Percentiles rank a stretch among this genome's conserved stretches.
phyloP scores from a whole-genome alignment of 1,140 invertebrate genomes.

The Hyles euphorbiae region DNA sequence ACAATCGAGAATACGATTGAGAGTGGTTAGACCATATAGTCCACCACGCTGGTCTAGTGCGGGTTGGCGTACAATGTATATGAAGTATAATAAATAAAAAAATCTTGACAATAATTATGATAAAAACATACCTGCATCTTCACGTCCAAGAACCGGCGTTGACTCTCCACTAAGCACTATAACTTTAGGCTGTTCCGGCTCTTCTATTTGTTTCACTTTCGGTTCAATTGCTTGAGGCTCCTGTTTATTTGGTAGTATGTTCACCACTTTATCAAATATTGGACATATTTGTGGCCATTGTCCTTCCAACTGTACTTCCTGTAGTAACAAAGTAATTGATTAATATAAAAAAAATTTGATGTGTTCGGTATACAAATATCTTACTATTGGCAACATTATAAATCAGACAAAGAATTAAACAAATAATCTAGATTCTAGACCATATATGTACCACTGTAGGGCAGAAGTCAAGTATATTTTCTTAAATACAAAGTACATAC shows the following conservation, averaged over 20 bases:
- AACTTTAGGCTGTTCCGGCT: neutral
- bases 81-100: too few species aligned
- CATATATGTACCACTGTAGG: too few species aligned
- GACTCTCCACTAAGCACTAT: slow-evolving; percentile 12
- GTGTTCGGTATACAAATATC: too few species aligned
- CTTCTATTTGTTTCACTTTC: neutral
- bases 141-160: slow-evolving; percentile 16
- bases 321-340: slow-evolving; percentile 8
- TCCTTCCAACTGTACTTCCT: slow-evolving; percentile 59
- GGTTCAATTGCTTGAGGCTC: slow-evolving; percentile 5
- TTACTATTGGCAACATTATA: too few species aligned
- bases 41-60: too few species aligned
- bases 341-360: neutral
- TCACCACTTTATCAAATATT: slow-evolving; percentile 46
- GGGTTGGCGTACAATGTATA: too few species aligned
- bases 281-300: slow-evolving; percentile 52
- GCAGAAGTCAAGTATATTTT: too few species aligned
- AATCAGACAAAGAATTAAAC: too few species aligned
- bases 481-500: slow-evolving; percentile 19
- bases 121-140: slow-evolving; percentile 21
- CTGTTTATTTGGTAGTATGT: slow-evolving; percentile 42
- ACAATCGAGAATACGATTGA: too few species aligned
- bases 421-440: too few species aligned
- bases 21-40: too few species aligned
- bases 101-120: too few species aligned